A percentile compares a stretch with the other conserved stretches of the same genome.
phyloP scores from a whole-genome alignment of 2,113 vertebrate species.

The Hystrix brachyura region DNA sequence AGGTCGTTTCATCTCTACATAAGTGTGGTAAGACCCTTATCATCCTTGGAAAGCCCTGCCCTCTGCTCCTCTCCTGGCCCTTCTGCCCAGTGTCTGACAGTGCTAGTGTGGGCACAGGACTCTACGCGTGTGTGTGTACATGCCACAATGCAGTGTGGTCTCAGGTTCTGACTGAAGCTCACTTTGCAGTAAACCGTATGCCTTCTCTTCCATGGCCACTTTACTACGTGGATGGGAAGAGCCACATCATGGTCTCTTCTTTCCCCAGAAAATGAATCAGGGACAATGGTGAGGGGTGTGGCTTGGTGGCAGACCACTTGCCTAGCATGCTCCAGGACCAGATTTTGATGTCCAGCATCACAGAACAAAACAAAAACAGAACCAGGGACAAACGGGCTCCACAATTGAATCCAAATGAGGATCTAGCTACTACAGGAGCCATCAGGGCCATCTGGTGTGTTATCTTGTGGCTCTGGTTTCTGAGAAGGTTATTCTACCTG shows the following conservation, averaged over 20 bases:
- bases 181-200: not conserved
- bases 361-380: not conserved
- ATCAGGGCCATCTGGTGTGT: fast-evolving
- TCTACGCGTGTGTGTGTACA: fast-evolving
- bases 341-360: not conserved
- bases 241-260: too few relatives aligned
- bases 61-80: not conserved
- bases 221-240: not conserved
- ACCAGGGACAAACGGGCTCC: not conserved
- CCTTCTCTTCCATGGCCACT: not conserved
- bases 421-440: not conserved
- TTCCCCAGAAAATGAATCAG: not conserved
- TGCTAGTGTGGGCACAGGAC: not conserved
- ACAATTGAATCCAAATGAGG: not conserved
- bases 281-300: not conserved
- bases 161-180: not conserved
- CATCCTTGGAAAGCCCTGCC: not conserved
- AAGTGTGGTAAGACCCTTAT: not conserved
- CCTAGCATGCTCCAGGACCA: too few relatives aligned
- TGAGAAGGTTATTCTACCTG: fast-evolving
- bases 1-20: not conserved
- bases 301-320: not conserved
- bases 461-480: fast-evolving
- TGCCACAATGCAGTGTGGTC: fast-evolving
- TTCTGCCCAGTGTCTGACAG: not conserved